phyloP scores from a whole-genome alignment of 2,888 invertebrate genomes.

The Drosophila meridionalis region DNA sequence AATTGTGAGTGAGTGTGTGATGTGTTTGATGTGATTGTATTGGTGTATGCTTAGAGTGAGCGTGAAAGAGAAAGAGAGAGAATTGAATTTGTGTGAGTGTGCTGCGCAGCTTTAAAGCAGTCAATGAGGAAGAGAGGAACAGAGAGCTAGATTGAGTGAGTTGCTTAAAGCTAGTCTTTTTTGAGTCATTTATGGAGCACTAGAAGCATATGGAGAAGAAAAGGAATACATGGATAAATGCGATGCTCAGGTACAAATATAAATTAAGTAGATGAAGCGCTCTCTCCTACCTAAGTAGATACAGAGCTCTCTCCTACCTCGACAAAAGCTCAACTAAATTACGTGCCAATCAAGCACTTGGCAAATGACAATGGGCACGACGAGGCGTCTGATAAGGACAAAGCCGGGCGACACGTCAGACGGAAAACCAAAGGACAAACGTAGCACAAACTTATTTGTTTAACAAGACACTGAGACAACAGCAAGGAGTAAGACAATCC shows the following conservation, averaged over 20 bases:
- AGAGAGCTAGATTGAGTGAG: too few species aligned
- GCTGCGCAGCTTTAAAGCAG: too few species aligned
- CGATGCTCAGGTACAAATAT: background rate
- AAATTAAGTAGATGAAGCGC: background rate
- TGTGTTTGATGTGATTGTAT: too few species aligned
- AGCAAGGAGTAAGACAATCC: conserved; percentile 57
- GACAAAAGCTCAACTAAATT: conserved; percentile 62
- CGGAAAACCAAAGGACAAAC: conserved; percentile 46
- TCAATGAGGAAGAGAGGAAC: too few species aligned
- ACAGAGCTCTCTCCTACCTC: conserved; percentile 2
- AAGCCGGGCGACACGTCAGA: conserved; percentile 52
- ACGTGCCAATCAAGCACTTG: conserved; percentile 80
- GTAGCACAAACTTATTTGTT: conserved; percentile 70
- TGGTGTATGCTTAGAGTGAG: too few species aligned
- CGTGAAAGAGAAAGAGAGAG: too few species aligned
- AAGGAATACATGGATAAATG: background rate
- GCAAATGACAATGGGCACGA: conserved; percentile 68
- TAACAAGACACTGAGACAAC: conserved; percentile 47
- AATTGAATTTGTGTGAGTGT: too few species aligned
- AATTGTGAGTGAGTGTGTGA: too few species aligned
- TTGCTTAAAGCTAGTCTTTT: too few species aligned
- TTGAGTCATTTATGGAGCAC: background rate
- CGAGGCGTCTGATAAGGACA: conserved; percentile 64
- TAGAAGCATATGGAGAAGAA: background rate
- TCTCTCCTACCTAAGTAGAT: background rate